Percentiles rank a stretch among this genome's conserved stretches.
Conservation (phyloP, 2,888 invertebrate species). For the Heliconius cydno region DNA sequence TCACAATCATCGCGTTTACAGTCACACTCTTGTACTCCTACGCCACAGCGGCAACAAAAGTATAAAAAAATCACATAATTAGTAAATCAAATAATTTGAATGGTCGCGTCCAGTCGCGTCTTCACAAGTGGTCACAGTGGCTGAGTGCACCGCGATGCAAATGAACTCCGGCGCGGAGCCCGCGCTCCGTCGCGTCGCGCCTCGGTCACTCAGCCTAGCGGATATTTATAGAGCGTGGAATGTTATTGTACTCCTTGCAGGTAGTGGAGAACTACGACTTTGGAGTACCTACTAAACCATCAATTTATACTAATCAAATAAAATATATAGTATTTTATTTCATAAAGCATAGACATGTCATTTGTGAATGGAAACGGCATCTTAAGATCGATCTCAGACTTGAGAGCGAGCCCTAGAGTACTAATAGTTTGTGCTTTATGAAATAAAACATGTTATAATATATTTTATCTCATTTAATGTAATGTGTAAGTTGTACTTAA, state of each 20-base stretch:
- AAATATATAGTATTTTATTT: neutral
- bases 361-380: too few species aligned
- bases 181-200: constrained; percentile 48
- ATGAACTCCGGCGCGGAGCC: constrained; percentile 65
- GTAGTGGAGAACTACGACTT: constrained; percentile 39
- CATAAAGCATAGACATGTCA: neutral
- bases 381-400: too few species aligned
- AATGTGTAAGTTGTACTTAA: too few species aligned
- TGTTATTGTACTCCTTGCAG: constrained; percentile 71
- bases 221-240: constrained; percentile 74
- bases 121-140: constrained; percentile 50
- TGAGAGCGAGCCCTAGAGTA: too few species aligned
- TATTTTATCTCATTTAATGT: too few species aligned
- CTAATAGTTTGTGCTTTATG: too few species aligned
- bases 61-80: too few species aligned
- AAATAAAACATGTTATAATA: too few species aligned
- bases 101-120: constrained; percentile 25
- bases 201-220: constrained; percentile 60
- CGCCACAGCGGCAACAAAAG: too few species aligned
- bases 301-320: neutral
- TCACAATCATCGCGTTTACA: too few species aligned
- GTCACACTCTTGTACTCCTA: too few species aligned
- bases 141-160: constrained; percentile 66
- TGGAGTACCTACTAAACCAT: neutral
- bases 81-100: too few species aligned